phyloP scores from a whole-genome alignment of 2,797 vertebrate genomes.

The Fistularia tabacaria region DNA sequence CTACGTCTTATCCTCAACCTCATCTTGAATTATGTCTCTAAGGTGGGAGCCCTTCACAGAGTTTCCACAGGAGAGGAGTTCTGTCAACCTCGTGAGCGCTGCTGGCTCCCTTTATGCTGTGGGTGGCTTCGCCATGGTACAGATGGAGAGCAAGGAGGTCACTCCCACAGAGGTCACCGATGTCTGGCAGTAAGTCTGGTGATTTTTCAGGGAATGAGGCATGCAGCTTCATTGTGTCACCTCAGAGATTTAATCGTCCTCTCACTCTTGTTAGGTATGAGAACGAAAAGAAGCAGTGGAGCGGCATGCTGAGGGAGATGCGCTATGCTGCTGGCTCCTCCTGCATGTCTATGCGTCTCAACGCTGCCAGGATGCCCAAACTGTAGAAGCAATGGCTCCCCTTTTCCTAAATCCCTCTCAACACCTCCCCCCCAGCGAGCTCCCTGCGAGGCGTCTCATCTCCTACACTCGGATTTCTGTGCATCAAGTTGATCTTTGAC shows the following conservation, averaged over 20 bases:
- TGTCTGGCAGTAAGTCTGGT: constrained; percentile 94
- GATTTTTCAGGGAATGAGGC: too few species aligned
- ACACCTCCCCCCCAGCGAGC: constrained; percentile 4
- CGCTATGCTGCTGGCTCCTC: constrained; percentile 93
- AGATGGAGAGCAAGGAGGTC: constrained; percentile 90
- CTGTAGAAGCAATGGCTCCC: constrained; percentile 70
- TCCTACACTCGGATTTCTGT: constrained; percentile 26
- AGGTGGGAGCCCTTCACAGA: constrained; percentile 93
- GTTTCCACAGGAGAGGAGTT: constrained; percentile 97
- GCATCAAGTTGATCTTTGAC: constrained; percentile 42
- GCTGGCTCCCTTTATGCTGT: constrained; percentile 86
- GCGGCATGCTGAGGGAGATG: constrained; percentile 95
- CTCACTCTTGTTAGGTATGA: constrained; percentile 79
- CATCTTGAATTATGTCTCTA: constrained; percentile 9
- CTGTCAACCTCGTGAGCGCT: constrained; percentile 86
- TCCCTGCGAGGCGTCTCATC: constrained; percentile 20
- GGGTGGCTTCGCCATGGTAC: constrained; percentile 92
- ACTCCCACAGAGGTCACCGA: constrained; percentile 93
- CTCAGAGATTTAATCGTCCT: background rate
- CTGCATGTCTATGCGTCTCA: constrained; percentile 87
- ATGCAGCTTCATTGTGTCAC: background rate
- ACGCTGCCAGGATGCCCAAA: constrained; percentile 92
- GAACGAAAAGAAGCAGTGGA: constrained; percentile 94
- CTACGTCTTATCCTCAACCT: constrained; percentile 13
- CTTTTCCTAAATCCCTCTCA: background rate